phyloP scores from a whole-genome alignment of 2,797 vertebrate species.

The Sarcophilus harrisii region DNA sequence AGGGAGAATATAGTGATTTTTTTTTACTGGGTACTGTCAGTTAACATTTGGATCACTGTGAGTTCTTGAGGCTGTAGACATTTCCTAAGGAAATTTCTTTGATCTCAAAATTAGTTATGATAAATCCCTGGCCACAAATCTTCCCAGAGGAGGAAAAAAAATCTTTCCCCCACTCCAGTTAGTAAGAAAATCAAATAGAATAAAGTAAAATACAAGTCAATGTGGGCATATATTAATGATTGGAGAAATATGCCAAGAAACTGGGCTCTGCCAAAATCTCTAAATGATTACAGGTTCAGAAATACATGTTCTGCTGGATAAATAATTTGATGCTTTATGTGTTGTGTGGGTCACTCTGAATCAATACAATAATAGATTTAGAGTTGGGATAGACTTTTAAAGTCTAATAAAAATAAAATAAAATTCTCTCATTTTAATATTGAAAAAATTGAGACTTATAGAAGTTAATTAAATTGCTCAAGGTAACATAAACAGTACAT shows the following conservation, averaged over 20 bases:
- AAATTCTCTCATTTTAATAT: not conserved
- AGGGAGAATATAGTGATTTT: not conserved
- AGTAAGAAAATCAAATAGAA: not conserved
- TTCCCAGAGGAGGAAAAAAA: not conserved
- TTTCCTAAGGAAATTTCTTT: slow-evolving; percentile 1
- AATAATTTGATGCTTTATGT: not conserved
- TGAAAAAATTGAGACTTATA: not conserved
- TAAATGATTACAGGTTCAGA: not conserved
- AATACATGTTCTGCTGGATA: not conserved
- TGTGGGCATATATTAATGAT: not conserved
- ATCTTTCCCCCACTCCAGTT: not conserved
- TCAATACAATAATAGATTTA: not conserved
- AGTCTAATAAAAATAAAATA: not conserved
- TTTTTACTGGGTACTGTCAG: not conserved
- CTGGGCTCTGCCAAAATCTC: not conserved
- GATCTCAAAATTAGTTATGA: not conserved
- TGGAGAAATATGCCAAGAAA: not conserved
- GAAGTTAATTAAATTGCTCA: not conserved
- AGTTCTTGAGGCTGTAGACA: not conserved
- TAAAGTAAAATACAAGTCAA: not conserved
- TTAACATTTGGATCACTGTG: not conserved
- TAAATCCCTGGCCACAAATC: not conserved
- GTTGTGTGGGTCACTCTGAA: not conserved
- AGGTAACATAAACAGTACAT: not conserved
- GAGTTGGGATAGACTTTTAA: not conserved